Base-by-base conservation (phyloP, 30 jellyfish, hydroid and myxozoan species). In the Turritopsis dohrnii region DNA sequence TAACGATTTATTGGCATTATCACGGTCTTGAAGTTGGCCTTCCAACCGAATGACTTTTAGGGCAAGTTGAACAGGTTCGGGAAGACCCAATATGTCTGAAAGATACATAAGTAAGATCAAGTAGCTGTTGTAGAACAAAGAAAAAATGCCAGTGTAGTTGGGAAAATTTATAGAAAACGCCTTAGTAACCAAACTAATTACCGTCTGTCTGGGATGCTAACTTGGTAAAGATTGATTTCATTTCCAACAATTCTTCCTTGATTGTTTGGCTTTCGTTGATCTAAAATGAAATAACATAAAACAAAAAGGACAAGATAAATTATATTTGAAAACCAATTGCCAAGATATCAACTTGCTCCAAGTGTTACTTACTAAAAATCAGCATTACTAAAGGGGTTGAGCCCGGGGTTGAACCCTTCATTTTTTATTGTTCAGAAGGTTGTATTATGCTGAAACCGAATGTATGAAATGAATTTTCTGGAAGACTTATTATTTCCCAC, bases 61-160 rank as follows among this genome's bases (percentile, higher is more conserved):
- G 0, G 89, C 92, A 21, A 93, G 85, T 52, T 81, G 94, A 3
- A 93, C 93, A 8, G 98, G 93, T 41, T 86, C 94, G 21, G 98
- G 96, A 26, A 88, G 73, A 1, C 87, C 95, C 28, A 85, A 27
- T 29, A 80, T 26, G 27, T 80, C 87, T 80, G 41, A 21, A 54
- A 53, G 16, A 1, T 7, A 80, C 1, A 52, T 22, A 9, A 18
- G 31, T 24, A 52, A 74, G 27, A 74, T n/a, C 18, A 1, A 16
- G 18, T n/a, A 74, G 19, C 21, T 18, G 24, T 29, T 0, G 18
- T 19, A 72, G 18, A 0, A 25, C 1, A 17, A 71, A 71, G 16
- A 71, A 71, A 72, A 19, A 72, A 0, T 19, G n/a, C 18, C 18
- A 21, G 72, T 18, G 19, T 16, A 54, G n/a, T 16, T 54, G 18